Evolutionary conservation across 1,140 invertebrate species (phyloP).

Genomic region (Drosophila bifasciata): DNA sequence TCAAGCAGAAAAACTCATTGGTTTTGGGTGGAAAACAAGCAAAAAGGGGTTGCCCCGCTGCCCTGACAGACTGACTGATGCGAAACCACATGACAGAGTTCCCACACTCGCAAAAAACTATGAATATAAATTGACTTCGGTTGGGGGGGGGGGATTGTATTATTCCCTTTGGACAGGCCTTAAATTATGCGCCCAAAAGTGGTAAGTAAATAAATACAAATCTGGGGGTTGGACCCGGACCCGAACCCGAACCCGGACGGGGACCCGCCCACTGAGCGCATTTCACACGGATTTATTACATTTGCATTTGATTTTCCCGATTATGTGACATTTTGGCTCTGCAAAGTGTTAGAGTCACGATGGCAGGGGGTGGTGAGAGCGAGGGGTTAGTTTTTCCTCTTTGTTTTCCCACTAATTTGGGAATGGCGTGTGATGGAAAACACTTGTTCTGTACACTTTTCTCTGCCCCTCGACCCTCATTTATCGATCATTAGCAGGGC

Average conservation of each 20-base stretch:
- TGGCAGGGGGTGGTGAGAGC: slow-evolving; percentile 23
- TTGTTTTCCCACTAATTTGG: slow-evolving; percentile 59
- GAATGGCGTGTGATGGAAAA: slow-evolving; percentile 73
- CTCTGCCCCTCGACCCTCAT: slow-evolving; percentile 47
- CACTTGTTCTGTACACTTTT: slow-evolving; percentile 56
- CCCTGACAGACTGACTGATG: slow-evolving; percentile 20
- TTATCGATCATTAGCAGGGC: slow-evolving; percentile 72
- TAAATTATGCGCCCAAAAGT: slow-evolving; percentile 72
- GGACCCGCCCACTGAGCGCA: slow-evolving; percentile 44
- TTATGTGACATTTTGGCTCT: slow-evolving; percentile 66
- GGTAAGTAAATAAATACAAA: slow-evolving; percentile 62
- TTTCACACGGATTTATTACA: slow-evolving; percentile 72
- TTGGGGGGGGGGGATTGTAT: too few species aligned
- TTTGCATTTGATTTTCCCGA: slow-evolving; percentile 61
- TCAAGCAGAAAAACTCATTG: neutral
- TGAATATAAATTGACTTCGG: slow-evolving; percentile 70
- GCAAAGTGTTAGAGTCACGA: slow-evolving; percentile 45
- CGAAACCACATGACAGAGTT: slow-evolving; percentile 57
- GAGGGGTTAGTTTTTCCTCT: neutral
- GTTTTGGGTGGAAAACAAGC: too few species aligned
- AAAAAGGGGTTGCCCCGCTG: slow-evolving; percentile 34
- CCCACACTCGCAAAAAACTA: slow-evolving; percentile 42
- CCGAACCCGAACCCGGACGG: too few species aligned
- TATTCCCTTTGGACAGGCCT: slow-evolving; percentile 45
- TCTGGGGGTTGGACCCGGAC: slow-evolving; percentile 27